Base-by-base conservation (phyloP, 1,140 invertebrate genomes). In the Drosophila mayri region DNA sequence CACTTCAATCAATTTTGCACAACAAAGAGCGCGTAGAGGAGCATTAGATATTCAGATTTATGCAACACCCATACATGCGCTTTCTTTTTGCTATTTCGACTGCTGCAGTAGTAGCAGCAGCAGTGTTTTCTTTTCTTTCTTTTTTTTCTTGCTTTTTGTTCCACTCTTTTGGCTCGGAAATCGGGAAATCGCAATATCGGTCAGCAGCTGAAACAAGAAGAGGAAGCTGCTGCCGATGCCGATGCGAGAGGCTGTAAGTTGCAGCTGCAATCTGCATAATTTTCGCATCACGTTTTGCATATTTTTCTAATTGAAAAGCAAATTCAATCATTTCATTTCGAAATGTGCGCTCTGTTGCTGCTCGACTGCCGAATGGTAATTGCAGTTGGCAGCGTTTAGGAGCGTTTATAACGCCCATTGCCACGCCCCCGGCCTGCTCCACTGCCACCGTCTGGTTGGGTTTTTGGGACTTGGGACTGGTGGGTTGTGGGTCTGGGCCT, bases 1-100 rank as follows among this genome's bases (percentile, higher is more conserved):
- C 77, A 83, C 81, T 83, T 83, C 81, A 83, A 83, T 83, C 81
- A 83, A 67, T 73, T 82, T 82, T 82, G 55, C 79, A 81, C 79
- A 81, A 83, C 76, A 83, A 71, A 79, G 79, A 67, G 61, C 59
- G 52, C 52, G 52, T 37, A 54, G 52, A 54, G 52, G 41, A 70
- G 49, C 62, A 84, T 83, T 83, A 79, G 81, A 75, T 79, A 84
- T 83, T 83, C 81, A 83, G 82, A 83, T 83, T 83, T 83, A 83
- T 83, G 81, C 81, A 83, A 83, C 57, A 66, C 58, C 62, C 46
- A 46, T 59, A 50, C 62, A 76, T 57, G 50, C 58, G 76, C 78
- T 81, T 81, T 81, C 79, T 76, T 82, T 73, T 77, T 76, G 61
- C 78, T 64, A 82, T 25, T 25, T 46, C 46, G 60, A 44, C 32